Conservation (phyloP, 2,113 vertebrate genomes). For the Gallinago jamesoni region DNA sequence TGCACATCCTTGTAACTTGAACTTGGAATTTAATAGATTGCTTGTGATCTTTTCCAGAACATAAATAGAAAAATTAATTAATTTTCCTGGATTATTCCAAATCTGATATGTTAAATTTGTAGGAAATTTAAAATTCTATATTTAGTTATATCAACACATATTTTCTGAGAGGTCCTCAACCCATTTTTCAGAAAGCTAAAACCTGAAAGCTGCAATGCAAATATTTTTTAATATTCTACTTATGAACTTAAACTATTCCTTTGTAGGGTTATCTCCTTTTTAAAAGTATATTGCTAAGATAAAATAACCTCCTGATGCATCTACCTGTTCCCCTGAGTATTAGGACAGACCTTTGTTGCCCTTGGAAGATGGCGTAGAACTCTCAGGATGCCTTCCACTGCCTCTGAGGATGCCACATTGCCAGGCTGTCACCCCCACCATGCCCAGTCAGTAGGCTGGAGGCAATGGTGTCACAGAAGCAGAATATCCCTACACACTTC, state of each 20-base stretch:
- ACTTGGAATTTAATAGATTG: background rate
- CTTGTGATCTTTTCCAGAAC: background rate
- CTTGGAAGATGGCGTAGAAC: background rate
- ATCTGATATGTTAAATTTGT: background rate
- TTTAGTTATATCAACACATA: background rate
- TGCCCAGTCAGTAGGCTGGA: accelerated
- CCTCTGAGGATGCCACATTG: accelerated
- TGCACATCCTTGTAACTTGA: background rate
- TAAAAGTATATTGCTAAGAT: background rate
- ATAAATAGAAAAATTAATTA: background rate
- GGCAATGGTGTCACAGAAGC: accelerated
- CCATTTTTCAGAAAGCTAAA: background rate
- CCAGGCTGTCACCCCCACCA: background rate
- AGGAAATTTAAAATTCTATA: background rate
- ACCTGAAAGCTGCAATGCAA: background rate
- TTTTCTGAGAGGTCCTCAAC: background rate
- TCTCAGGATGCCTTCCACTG: background rate
- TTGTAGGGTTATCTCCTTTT: background rate
- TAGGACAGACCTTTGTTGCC: background rate
- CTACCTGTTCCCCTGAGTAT: background rate
- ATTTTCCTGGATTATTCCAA: background rate
- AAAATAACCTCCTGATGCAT: background rate
- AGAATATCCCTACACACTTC: accelerated
- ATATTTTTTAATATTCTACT: background rate
- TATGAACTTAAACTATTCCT: background rate